Conservation (phyloP, 2,888 invertebrate species). For the Leuctra nigra region DNA sequence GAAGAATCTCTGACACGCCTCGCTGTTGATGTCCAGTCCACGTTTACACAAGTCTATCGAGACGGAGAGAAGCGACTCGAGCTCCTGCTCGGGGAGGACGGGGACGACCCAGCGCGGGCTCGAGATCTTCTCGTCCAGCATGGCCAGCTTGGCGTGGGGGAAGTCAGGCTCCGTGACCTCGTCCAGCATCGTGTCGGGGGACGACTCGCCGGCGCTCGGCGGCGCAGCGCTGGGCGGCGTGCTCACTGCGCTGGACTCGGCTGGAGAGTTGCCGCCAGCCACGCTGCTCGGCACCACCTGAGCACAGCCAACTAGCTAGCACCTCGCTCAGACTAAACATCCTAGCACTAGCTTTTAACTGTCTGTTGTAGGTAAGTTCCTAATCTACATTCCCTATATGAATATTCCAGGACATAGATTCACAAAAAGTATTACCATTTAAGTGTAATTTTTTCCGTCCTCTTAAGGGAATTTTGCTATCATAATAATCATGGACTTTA, state of each 20-base stretch:
- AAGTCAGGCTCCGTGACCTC: slow-evolving; percentile 56
- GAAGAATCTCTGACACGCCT: slow-evolving; percentile 90
- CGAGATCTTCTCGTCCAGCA: slow-evolving; percentile 93
- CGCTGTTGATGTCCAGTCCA: slow-evolving; percentile 81
- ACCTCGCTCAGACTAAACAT: neutral
- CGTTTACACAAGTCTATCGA: slow-evolving; percentile 80
- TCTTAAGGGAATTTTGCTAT: too few relatives aligned
- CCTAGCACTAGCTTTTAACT: too few relatives aligned
- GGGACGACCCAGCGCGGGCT: slow-evolving; percentile 96
- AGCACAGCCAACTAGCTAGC: neutral
- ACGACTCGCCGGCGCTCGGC: neutral
- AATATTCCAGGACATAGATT: too few relatives aligned
- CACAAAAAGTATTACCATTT: too few relatives aligned
- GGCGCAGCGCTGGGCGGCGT: neutral
- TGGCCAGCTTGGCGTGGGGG: slow-evolving; percentile 78
- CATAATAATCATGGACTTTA: too few relatives aligned
- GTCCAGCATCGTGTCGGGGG: slow-evolving; percentile 4
- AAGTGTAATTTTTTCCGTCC: too few relatives aligned
- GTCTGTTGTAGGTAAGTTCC: too few relatives aligned
- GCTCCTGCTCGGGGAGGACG: slow-evolving; percentile 91
- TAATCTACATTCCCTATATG: too few relatives aligned
- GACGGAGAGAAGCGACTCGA: slow-evolving; percentile 84
- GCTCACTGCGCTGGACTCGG: neutral
- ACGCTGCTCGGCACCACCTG: neutral
- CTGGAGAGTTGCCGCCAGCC: neutral